These are phyloP conservation scores for Temnopleurus reevesii DNA, from an alignment of 53 echinoderm and acorn worm genomes.

Conservation along the genomic window DNA sequence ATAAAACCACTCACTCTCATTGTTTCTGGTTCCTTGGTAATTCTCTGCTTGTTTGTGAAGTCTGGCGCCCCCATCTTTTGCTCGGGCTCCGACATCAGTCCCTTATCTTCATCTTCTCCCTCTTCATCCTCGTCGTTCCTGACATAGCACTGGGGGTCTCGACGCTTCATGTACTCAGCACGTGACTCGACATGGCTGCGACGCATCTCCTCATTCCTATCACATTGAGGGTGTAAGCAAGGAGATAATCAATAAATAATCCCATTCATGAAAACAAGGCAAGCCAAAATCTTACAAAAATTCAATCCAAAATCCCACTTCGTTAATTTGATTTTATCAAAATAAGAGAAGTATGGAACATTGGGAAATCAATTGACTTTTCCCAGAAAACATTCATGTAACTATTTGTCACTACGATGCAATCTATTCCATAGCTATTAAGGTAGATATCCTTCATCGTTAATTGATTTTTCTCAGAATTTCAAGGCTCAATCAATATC, in stretches of 20 bases:
- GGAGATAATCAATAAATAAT: neutral
- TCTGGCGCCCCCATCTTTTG: constrained; percentile 64
- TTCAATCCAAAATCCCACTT: too few relatives aligned
- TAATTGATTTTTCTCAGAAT: too few relatives aligned
- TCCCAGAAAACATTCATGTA: too few relatives aligned
- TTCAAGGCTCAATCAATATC: too few relatives aligned
- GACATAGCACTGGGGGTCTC: constrained; percentile 89
- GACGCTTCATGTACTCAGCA: constrained; percentile 79
- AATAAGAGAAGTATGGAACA: too few relatives aligned
- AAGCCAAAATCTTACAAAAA: too few relatives aligned
- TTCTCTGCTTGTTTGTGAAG: constrained; percentile 65
- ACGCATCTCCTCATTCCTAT: constrained; percentile 83
- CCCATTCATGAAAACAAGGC: too few relatives aligned
- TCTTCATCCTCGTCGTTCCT: constrained; percentile 90
- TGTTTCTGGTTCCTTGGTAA: constrained; percentile 68
- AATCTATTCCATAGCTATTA: too few relatives aligned
- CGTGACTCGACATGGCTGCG: constrained; percentile 71
- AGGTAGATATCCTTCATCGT: too few relatives aligned
- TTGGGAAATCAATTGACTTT: too few relatives aligned
- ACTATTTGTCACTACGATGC: too few relatives aligned
- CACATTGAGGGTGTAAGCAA: neutral
- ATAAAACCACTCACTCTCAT: constrained; percentile 81
- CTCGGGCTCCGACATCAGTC: constrained; percentile 87
- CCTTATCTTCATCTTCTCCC: constrained; percentile 72
- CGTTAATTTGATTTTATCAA: too few relatives aligned